These are phyloP conservation scores for Cryptocephalus primarius DNA, from an alignment of 2,888 invertebrate genomes.

Conservation along the genomic window DNA sequence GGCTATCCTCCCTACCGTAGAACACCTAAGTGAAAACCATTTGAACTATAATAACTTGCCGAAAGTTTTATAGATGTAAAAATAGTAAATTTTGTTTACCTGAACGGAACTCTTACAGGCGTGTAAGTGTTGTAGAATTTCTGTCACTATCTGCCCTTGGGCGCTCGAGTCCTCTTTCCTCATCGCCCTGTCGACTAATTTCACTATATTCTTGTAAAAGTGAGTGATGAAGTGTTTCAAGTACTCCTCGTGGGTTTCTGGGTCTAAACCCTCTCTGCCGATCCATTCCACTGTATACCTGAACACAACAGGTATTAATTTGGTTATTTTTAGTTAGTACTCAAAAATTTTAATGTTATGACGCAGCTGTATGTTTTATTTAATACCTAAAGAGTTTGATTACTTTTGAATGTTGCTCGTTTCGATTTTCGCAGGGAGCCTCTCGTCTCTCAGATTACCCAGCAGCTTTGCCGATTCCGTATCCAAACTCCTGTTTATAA, in stretches of 20 bases:
- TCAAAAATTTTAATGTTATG: too few relatives aligned
- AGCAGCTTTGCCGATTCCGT: constrained; percentile 85
- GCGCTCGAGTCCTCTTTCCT: constrained; percentile 90
- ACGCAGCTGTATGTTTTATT: not conserved
- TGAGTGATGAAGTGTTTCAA: constrained; percentile 88
- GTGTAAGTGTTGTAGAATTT: constrained; percentile 89
- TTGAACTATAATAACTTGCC: constrained; percentile 1
- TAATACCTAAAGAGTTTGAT: constrained; percentile 15
- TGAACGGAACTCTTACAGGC: constrained; percentile 89
- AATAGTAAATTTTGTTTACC: constrained; percentile 34
- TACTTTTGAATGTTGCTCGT: constrained; percentile 81
- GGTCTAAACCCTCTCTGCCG: constrained; percentile 85
- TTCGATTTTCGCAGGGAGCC: constrained; percentile 82
- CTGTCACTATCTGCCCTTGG: constrained; percentile 87
- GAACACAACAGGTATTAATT: constrained; percentile 12
- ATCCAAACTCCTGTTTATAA: constrained; percentile 83
- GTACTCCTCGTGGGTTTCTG: constrained; percentile 88
- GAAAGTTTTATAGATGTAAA: not conserved
- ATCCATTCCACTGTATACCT: constrained; percentile 96
- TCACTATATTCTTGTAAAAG: constrained; percentile 86
- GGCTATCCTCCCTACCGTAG: constrained; percentile 81
- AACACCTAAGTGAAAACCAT: constrained; percentile 50
- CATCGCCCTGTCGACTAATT: constrained; percentile 90
- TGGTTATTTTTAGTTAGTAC: too few relatives aligned
- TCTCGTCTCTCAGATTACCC: constrained; percentile 79